Evolutionary conservation across 2,888 invertebrate genomes (phyloP).

Genomic region (Athalia rosae): DNA sequence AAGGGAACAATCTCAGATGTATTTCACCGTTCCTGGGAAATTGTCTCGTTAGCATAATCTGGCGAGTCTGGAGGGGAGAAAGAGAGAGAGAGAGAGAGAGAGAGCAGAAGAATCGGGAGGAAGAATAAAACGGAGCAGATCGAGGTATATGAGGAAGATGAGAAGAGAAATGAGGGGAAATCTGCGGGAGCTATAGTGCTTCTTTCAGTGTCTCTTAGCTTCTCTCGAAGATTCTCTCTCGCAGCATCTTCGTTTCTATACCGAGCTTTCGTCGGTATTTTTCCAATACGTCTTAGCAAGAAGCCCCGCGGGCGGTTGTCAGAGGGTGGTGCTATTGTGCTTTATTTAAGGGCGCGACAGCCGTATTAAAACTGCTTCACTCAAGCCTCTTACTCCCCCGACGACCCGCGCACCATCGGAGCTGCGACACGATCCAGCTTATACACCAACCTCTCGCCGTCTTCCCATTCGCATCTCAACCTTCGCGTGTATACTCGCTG

Average conservation of each 20-base stretch:
- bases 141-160: neutral
- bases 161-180: neutral
- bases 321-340: constrained; percentile 48
- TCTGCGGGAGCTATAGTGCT: constrained; percentile 5
- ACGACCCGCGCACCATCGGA: constrained; percentile 30
- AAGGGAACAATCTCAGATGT: constrained; percentile 41
- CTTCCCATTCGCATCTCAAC: constrained; percentile 34
- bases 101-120: neutral
- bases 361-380: constrained; percentile 56
- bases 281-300: constrained; percentile 47
- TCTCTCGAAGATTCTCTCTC: neutral
- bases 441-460: constrained; percentile 40
- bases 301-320: constrained; percentile 44
- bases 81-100: constrained; percentile 50
- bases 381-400: constrained; percentile 45
- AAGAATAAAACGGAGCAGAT: neutral
- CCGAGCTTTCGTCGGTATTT: constrained; percentile 50
- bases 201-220: neutral
- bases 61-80: constrained; percentile 56
- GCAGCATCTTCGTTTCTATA: constrained; percentile 36
- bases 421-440: constrained; percentile 36
- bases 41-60: constrained; percentile 69
- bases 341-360: constrained; percentile 55
- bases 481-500: constrained; percentile 4
- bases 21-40: constrained; percentile 54